Base-by-base conservation (phyloP, 37 sponge, comb jelly and placozoan species). In the Oscarella lobularis region DNA sequence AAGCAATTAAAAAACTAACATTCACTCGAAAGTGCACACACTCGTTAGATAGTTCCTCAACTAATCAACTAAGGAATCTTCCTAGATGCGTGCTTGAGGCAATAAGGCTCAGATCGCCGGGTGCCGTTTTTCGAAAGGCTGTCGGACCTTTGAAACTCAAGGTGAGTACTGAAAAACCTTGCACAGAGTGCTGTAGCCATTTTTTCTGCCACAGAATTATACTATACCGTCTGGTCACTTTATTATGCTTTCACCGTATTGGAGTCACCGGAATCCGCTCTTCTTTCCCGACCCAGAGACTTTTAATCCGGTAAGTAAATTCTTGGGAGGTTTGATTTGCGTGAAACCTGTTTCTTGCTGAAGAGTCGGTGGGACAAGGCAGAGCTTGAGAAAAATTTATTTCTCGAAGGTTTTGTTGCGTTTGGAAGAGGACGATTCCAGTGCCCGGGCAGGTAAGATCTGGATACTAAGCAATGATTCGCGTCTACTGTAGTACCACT, bases 391-490 rank as follows among this genome's bases (percentile, higher is more conserved):
- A 89, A 83, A 67, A 78, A 79, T 70, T 83, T 82, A 66, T 83
- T 86, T 41, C 72, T 87, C 35, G 78, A 83, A 6, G 90, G 90
- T 9, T 89, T 89, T 67, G 83, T 89, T 76, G 87, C 78, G 27
- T 89, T 89, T 76, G 90, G 90, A 31, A 87, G 90, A 37, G 90
- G 90, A 9, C 55, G 87, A 38, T 89, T 82, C 66, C 87, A 86
- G 81, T 89, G 90, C 36, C 87, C 90, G 33, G 90, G 90, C 39
- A 86, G 87, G 86, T 85, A 37, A 78, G 83, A 3, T 33, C n/a
- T n/a, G n/a, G n/a, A n/a, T n/a, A n/a, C n/a, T n/a, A n/a, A n/a
- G n/a, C n/a, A n/a, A n/a, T n/a, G n/a, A n/a, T n/a, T n/a, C n/a
- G n/a, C n/a, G n/a, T n/a, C n/a, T n/a, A n/a, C n/a, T n/a, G n/a